Conservation (phyloP, 1,140 invertebrate species). For the Diprion similis region DNA sequence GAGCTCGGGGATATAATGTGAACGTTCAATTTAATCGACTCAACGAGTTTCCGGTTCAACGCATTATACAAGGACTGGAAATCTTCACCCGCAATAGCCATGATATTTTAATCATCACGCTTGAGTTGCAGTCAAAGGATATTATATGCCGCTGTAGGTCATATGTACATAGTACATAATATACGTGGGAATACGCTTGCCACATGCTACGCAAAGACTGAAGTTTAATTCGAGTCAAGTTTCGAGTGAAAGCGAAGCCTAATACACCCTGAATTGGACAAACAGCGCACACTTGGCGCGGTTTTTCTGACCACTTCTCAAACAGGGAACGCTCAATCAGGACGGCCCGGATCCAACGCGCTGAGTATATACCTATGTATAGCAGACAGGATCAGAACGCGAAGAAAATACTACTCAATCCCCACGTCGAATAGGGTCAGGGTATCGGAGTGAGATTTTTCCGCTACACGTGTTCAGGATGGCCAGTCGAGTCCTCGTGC, state of each 20-base stretch:
- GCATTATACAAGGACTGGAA: neutral
- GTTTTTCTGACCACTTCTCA: no score
- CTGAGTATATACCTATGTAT: no score
- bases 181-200: neutral
- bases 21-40: no score
- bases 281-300: neutral
- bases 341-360: no score
- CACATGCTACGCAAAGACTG: neutral
- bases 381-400: no score
- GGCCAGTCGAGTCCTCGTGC: neutral
- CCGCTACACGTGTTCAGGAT: neutral
- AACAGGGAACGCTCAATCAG: no score
- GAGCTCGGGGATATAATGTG: no score
- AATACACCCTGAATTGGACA: neutral
- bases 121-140: neutral
- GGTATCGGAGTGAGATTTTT: no score
- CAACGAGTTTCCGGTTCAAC: no score
- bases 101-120: constrained; percentile 1
- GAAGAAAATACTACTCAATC: no score
- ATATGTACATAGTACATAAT: neutral
- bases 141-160: neutral
- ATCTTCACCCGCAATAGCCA: neutral
- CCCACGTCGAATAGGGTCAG: no score
- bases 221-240: neutral
- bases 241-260: neutral